Conservation (phyloP, 1,140 invertebrate genomes). For the Aricia agestis region DNA sequence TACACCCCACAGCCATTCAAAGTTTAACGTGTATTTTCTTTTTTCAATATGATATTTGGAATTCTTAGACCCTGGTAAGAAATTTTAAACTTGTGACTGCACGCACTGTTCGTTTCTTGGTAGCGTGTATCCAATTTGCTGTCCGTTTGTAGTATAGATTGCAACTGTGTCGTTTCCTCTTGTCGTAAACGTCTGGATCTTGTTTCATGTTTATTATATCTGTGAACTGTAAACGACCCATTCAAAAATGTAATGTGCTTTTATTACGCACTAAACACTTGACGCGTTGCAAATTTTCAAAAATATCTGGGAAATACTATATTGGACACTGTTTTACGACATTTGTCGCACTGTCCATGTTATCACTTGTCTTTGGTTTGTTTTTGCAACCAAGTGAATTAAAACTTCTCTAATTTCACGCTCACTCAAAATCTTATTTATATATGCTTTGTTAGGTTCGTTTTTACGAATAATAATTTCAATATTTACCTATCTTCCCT, state of each 20-base stretch:
- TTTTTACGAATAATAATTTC: background rate
- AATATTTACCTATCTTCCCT: background rate
- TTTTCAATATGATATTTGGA: constrained; percentile 13
- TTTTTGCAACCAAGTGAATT: background rate
- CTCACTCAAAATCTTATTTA: background rate
- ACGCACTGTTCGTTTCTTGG: constrained; percentile 8
- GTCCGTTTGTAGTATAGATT: constrained; percentile 8
- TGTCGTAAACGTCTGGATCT: constrained; percentile 1
- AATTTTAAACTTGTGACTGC: constrained; percentile 5
- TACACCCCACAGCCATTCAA: background rate
- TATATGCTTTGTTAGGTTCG: background rate
- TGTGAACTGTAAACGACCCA: constrained; percentile 2
- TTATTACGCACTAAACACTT: constrained; percentile 9
- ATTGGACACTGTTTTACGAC: background rate
- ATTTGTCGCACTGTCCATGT: background rate
- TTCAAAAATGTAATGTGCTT: constrained; percentile 2
- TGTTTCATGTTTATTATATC: constrained; percentile 3
- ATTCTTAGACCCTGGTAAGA: constrained; percentile 10
- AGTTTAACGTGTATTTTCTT: constrained; percentile 11
- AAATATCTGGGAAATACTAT: background rate
- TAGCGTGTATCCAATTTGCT: constrained; percentile 5
- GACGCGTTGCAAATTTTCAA: background rate
- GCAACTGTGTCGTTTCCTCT: constrained; percentile 13
- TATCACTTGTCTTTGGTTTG: background rate
- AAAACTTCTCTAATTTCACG: background rate